Evolutionary conservation across 2,797 vertebrate genomes (phyloP).

Genomic region (Mycteria americana): DNA sequence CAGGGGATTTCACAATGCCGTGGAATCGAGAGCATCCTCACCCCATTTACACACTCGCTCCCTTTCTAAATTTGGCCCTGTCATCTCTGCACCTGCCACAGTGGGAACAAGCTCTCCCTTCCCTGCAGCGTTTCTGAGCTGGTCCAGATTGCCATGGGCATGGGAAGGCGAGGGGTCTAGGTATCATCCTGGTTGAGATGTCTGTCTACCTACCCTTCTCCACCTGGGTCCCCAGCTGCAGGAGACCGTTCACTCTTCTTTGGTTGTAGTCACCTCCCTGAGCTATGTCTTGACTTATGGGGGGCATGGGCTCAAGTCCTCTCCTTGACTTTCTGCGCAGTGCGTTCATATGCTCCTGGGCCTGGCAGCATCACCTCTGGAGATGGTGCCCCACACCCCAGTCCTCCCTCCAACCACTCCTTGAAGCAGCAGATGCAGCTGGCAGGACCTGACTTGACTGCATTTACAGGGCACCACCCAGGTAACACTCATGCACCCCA

Average conservation of each 20-base stretch:
- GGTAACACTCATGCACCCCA: not conserved
- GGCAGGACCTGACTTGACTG: not conserved
- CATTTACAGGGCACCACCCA: not conserved
- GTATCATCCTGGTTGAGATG: not conserved
- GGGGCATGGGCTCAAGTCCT: not conserved
- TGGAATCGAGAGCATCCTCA: not conserved
- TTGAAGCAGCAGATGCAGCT: not conserved
- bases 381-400: not conserved
- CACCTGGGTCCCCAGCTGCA: not conserved
- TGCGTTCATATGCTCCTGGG: not conserved
- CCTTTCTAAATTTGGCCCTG: not conserved
- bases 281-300: not conserved
- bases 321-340: not conserved
- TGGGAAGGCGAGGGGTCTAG: not conserved
- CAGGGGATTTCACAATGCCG: not conserved
- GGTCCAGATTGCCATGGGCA: fast-evolving
- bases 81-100: not conserved
- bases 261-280: not conserved
- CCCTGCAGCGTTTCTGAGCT: not conserved
- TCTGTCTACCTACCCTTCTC: not conserved
- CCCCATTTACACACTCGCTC: fast-evolving
- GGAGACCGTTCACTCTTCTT: not conserved
- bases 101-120: not conserved
- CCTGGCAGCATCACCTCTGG: not conserved
- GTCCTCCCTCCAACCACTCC: not conserved